These are phyloP conservation scores for Neodiprion virginianus DNA, from an alignment of 1,140 invertebrate genomes.

Conservation along the genomic window DNA sequence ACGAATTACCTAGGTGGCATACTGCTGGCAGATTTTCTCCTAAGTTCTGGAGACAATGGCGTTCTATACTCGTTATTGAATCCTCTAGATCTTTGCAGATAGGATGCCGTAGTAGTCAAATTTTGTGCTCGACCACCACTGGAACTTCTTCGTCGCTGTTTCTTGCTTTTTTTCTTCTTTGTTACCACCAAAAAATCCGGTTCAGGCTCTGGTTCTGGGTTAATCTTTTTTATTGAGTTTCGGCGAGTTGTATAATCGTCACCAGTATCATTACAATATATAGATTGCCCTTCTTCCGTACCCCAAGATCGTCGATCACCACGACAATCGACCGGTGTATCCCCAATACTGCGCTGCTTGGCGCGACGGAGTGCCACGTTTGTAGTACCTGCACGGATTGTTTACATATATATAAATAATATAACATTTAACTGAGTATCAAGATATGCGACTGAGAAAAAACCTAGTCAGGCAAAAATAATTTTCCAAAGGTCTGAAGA, in stretches of 20 bases:
- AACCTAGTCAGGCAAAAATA: background rate
- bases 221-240: conserved; percentile 53
- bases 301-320: conserved; percentile 69
- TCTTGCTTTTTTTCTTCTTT: conserved; percentile 75
- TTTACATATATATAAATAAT: background rate
- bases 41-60: conserved; percentile 51
- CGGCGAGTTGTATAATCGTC: conserved; percentile 54
- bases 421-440: no score
- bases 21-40: conserved; percentile 58
- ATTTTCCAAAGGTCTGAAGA: background rate
- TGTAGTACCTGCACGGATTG: conserved; percentile 45
- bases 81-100: conserved; percentile 51
- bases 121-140: conserved; percentile 57
- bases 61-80: conserved; percentile 55
- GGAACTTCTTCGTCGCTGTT: conserved; percentile 62
- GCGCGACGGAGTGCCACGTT: conserved; percentile 54
- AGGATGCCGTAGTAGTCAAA: conserved; percentile 49
- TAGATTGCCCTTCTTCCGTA: conserved; percentile 65
- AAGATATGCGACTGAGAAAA: background rate
- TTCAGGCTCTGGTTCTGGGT: conserved; percentile 52
- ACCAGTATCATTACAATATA: conserved; percentile 58
- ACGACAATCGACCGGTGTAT: conserved; percentile 53
- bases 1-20: conserved; percentile 56
- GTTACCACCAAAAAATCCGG: conserved; percentile 75
- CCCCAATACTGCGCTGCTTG: conserved; percentile 55